These are phyloP conservation scores for Terrapene triunguis DNA, from an alignment of 2,113 vertebrate species.

Conservation along the genomic window DNA sequence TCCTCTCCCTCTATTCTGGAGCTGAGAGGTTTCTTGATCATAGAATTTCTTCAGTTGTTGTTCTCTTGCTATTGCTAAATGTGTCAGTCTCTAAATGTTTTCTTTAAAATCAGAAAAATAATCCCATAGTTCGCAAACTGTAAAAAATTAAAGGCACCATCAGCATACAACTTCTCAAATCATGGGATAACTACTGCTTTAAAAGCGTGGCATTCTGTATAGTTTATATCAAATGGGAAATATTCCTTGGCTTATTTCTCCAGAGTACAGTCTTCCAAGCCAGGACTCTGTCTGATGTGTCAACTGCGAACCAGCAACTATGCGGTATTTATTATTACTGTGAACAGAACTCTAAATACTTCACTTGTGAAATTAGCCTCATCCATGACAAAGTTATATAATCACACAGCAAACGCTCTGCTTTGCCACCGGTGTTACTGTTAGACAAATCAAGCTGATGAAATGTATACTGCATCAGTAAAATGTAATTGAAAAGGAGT, in stretches of 20 bases:
- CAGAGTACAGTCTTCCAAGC: neutral
- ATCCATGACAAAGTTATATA: neutral
- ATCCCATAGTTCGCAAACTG: neutral
- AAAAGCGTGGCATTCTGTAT: neutral
- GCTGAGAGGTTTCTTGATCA: neutral
- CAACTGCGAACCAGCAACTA: neutral
- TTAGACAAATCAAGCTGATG: neutral
- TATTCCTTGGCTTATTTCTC: neutral
- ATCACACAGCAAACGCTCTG: neutral
- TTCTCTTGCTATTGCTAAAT: neutral
- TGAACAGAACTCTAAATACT: neutral
- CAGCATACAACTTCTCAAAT: neutral
- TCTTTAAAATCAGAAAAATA: neutral
- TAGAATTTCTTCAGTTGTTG: neutral
- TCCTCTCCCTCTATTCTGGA: neutral
- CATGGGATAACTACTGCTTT: neutral
- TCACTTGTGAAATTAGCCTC: neutral
- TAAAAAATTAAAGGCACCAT: fast-evolving
- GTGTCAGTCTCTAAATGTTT: neutral
- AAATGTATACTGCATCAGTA: neutral
- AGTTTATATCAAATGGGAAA: neutral
- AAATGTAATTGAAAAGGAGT: neutral
- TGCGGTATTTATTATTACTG: neutral
- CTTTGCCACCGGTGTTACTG: neutral
- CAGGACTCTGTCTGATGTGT: neutral